phyloP scores from a whole-genome alignment of 2,888 invertebrate species.

The Apamea anceps region DNA sequence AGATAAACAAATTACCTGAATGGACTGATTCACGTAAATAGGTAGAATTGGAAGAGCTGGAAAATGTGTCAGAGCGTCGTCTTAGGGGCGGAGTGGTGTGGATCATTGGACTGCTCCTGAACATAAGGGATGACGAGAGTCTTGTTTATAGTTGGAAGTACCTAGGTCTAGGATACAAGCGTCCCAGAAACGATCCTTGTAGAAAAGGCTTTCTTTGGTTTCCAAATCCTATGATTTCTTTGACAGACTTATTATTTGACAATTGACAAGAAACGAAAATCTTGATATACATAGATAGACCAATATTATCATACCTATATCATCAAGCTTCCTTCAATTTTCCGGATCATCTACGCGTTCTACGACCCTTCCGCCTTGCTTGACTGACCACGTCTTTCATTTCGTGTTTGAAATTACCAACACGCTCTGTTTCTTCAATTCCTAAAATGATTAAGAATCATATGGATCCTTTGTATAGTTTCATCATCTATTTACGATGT shows the following conservation, averaged over 20 bases:
- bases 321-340: conserved; percentile 1
- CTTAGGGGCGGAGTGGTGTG: too few relatives aligned
- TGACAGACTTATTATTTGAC: neutral
- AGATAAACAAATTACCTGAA: neutral
- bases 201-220: neutral
- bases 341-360: neutral
- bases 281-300: neutral
- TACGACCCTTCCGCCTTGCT: conserved; percentile 6
- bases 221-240: neutral
- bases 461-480: neutral
- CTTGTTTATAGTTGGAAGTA: too few relatives aligned
- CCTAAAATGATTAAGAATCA: neutral
- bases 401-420: neutral
- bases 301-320: neutral
- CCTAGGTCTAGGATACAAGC: too few relatives aligned
- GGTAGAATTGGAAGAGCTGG: neutral
- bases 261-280: neutral
- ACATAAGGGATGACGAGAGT: neutral
- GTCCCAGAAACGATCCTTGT: neutral
- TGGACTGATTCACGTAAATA: neutral
- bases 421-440: conserved; percentile 15
- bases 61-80: neutral
- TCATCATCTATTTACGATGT: neutral
- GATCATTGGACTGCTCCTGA: neutral
- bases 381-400: neutral